Base-by-base conservation (phyloP, 2,888 invertebrate genomes). In the Coremacera marginata region DNA sequence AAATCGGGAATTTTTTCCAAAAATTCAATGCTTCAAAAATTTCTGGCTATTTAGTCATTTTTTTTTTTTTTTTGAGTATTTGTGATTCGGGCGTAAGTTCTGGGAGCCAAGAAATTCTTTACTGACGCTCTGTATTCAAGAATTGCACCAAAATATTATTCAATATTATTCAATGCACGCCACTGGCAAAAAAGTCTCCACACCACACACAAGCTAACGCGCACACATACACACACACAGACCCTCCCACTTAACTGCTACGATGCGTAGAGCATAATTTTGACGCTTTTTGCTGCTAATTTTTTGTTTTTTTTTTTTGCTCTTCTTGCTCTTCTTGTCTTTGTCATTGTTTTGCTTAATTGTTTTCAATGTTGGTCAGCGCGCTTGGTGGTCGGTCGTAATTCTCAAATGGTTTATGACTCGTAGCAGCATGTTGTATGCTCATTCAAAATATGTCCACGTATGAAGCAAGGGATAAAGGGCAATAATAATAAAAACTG, bases 371-470 rank as follows among this genome's bases (percentile, higher is more conserved):
- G 67, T 51, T 31, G 68, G 57, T 49, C 76, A 60, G 68, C 31
- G 68, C 31, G 31, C 16, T 60, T 34, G 57, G 3, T 62, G 27
- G 55, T 65, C 52, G 74, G 27, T 72, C 76, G 70, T 78, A 78
- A 76, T 74, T 76, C 71, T 71, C 74, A 68, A 80, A 77, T 78
- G 76, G 62, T 78, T 77, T 77, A 80, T 76, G 57, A 63, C 62
- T 27, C 31, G 31, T 49, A 37, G 31, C 37, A 60, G 27, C 34
- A 5, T 60, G 60, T 16, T 55, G 70, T n/a, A 31, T 27, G 51
- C 44, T 27, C 72, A 52, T 55, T 49, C 34, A 14, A 11, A 52
- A 74, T 67, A 67, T 52, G 67, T 34, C 67, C 55, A 52, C 65
- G 52, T 67, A 34, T 65, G 73, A 31, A 34, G n/a, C 31, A n/a